Evolutionary conservation across 2,797 vertebrate genomes (phyloP), one percentile per base, ranked within the genome.

Genomic region (Lithobates pipiens): DNA sequence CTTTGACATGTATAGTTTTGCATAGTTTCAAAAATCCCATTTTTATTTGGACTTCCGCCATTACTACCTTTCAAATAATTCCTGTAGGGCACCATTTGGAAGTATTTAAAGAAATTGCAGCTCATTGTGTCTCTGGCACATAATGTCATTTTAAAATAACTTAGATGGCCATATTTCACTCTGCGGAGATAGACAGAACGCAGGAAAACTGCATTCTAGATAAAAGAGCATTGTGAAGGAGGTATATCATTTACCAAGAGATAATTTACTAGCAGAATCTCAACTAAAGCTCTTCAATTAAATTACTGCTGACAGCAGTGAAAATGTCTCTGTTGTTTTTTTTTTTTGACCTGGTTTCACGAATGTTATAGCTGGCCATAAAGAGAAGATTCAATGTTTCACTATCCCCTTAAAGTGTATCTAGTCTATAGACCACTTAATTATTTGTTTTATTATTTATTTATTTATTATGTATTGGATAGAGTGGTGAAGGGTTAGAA

Each of bases 21-120:
- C 57, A 54, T 27, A 80, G 76, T 80, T 85, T 80, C 77, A 76
- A 42, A 83, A 83, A 76, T 85, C 77, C 84, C 84, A 76, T 85
- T 85, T 83, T 73, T 39, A 76, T 80, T 80, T 85, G 77, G 84
- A 85, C 63, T 46, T 67, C 50, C 68, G 76, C 83, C 76, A 78
- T 63, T 72, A 46, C 67, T 85, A 71, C 77, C 73, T 73, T 85
- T 85, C 70, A 39, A 46, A 74, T 85, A 57, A 42, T 85, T 80
- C 77, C 76, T 79, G 76, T 85, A 85, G 69, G 68, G 83, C 83
- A 85, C 73, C 83, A 85, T 79, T 85, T 85, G 77, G 83, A 85
- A 85, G 44, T 85, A 79, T 85, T 85, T 85, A 85, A 85, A 32
- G 77, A 75, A 79, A 85, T 85, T 85, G 63, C 79, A 74, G 83